Conservation (phyloP, 2,113 vertebrate species). For the Xenopus borealis region DNA sequence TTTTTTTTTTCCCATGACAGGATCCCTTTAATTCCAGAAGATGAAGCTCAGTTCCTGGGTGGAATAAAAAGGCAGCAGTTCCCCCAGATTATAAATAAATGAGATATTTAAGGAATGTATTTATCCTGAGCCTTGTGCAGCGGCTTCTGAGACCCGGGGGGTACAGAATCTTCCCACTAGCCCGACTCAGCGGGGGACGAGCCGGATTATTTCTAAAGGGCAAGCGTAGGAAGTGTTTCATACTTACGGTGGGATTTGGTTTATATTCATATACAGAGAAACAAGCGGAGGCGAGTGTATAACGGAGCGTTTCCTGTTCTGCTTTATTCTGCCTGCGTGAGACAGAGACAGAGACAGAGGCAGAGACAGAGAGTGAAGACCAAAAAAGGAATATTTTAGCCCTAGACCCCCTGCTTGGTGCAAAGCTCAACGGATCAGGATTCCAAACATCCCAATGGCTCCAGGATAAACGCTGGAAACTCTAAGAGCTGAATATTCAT, state of each 20-base stretch:
- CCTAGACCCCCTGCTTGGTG: not conserved
- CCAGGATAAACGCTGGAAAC: too few relatives aligned
- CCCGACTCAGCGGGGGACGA: not conserved
- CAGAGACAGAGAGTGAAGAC: not conserved
- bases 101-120: too few relatives aligned
- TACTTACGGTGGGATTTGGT: too few relatives aligned
- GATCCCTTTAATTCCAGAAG: too few relatives aligned
- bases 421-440: not conserved
- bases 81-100: too few relatives aligned
- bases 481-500: too few relatives aligned
- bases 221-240: not conserved
- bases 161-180: not conserved
- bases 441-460: not conserved
- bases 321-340: not conserved
- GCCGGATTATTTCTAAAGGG: not conserved
- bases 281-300: not conserved
- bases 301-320: not conserved
- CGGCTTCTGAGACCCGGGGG: not conserved
- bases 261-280: not conserved
- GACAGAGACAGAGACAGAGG: too few relatives aligned
- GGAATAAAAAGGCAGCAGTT: too few relatives aligned
- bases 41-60: too few relatives aligned
- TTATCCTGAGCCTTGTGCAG: too few relatives aligned
- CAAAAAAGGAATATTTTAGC: constrained; percentile 11
- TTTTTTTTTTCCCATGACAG: too few relatives aligned